These are phyloP conservation scores for Cyrtorhinus lividipennis DNA, from an alignment of 1,140 invertebrate genomes.

Conservation along the genomic window DNA sequence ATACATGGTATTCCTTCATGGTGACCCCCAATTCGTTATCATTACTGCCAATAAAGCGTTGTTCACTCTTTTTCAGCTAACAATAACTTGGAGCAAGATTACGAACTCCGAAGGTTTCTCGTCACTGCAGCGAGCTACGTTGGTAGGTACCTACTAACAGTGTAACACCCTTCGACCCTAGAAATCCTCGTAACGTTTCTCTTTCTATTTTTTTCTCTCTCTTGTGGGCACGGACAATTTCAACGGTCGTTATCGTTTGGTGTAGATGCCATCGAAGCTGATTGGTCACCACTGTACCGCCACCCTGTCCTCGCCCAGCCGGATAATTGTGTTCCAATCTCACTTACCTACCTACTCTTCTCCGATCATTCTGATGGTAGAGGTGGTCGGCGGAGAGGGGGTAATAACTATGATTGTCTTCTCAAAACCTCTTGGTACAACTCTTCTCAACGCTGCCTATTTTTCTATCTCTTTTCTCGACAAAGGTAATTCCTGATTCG, in stretches of 20 bases:
- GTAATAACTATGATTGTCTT: conserved; percentile 5
- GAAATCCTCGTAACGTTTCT: neutral
- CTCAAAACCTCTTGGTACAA: neutral
- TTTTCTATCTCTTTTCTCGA: neutral
- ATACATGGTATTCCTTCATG: no score
- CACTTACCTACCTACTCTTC: neutral
- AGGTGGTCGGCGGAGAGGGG: neutral
- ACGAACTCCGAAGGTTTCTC: no score
- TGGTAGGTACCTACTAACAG: neutral
- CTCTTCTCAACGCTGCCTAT: neutral
- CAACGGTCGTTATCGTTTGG: neutral
- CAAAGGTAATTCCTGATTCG: conserved; percentile 3
- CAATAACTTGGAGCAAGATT: neutral
- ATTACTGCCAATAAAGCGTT: no score
- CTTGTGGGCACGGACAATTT: neutral
- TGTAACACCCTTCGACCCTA: neutral
- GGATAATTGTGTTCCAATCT: neutral
- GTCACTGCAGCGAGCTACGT: no score
- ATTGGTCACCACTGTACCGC: neutral
- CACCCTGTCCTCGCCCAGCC: neutral
- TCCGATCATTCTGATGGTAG: no score
- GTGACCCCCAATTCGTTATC: no score
- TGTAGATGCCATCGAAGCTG: neutral
- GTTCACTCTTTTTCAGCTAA: neutral
- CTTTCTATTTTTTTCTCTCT: no score